A percentile compares a stretch with the other conserved stretches of the same genome.
Conservation (phyloP, 2,888 invertebrate genomes). For the Caenorhabditis macrosperma region DNA sequence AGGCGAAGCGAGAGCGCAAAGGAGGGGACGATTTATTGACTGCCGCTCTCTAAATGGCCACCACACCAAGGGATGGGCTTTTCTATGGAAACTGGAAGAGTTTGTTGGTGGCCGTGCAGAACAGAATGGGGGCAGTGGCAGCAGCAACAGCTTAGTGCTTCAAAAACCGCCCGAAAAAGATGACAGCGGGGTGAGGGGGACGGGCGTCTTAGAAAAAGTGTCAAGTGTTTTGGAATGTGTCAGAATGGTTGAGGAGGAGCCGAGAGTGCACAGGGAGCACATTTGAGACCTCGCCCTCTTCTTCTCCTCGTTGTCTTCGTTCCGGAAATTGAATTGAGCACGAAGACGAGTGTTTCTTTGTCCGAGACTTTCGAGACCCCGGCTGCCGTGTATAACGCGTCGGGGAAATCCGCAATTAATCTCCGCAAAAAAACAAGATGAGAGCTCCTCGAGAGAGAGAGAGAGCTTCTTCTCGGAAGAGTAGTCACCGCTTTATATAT, state of each 20-base stretch:
- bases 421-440: conserved; percentile 7
- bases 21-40: conserved; percentile 6
- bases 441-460: neutral
- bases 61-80: neutral
- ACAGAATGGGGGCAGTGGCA: too few relatives aligned
- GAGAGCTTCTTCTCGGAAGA: neutral
- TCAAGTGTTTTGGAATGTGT: conserved; percentile 50
- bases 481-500: conserved; percentile 8
- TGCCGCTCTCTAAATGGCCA: neutral
- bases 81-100: conserved; percentile 13
- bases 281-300: too few relatives aligned
- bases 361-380: neutral
- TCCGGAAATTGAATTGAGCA: conserved; percentile 1
- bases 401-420: conserved; percentile 23
- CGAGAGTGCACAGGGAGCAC: conserved; percentile 32
- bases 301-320: neutral
- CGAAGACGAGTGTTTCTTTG: neutral
- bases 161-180: conserved; percentile 21
- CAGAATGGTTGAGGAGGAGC: conserved; percentile 49
- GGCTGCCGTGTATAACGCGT: too few relatives aligned
- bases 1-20: neutral
- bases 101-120: neutral
- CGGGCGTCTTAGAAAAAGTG: conserved; percentile 28
- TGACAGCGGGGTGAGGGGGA: neutral
- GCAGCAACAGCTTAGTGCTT: conserved; percentile 5